A percentile compares a stretch with the other conserved stretches of the same genome.
phyloP scores from a whole-genome alignment of 2,113 vertebrate genomes.

The Heterochromis multidens region DNA sequence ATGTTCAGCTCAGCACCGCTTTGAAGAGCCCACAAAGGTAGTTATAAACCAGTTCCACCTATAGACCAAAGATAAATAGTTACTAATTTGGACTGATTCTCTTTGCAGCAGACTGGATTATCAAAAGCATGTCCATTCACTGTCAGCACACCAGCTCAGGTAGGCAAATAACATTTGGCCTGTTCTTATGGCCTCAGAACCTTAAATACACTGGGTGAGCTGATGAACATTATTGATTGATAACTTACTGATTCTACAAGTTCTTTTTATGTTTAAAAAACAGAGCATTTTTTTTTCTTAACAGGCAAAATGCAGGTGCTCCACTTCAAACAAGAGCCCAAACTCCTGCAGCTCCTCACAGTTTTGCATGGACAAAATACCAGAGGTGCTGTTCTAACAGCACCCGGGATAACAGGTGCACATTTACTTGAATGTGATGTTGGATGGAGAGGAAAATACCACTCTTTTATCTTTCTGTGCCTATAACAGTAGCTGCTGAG shows the following conservation, averaged over 20 bases:
- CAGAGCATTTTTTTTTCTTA: not conserved
- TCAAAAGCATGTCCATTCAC: constrained; percentile 3
- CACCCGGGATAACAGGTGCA: constrained; percentile 42
- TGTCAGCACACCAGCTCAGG: constrained; percentile 21
- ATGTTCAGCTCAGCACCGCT: not conserved
- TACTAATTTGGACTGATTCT: not conserved
- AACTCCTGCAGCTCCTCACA: constrained; percentile 15
- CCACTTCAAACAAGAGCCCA: constrained; percentile 31
- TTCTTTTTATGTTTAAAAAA: not conserved
- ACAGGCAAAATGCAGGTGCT: constrained; percentile 38
- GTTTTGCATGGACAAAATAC: not conserved
- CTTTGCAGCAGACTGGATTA: not conserved
- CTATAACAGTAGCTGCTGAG: not conserved
- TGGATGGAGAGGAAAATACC: not conserved
- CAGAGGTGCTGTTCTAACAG: constrained; percentile 38
- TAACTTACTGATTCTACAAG: not conserved
- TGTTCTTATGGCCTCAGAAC: not conserved
- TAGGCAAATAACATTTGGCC: constrained; percentile 15
- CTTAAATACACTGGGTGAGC: not conserved
- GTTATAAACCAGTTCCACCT: not conserved
- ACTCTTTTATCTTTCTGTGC: not conserved
- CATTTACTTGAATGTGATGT: not conserved
- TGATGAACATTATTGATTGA: not conserved
- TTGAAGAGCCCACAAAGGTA: constrained; percentile 38
- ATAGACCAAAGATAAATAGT: not conserved